phyloP scores from a whole-genome alignment of 2,888 invertebrate genomes.

The Acanthosepion pharaonis region DNA sequence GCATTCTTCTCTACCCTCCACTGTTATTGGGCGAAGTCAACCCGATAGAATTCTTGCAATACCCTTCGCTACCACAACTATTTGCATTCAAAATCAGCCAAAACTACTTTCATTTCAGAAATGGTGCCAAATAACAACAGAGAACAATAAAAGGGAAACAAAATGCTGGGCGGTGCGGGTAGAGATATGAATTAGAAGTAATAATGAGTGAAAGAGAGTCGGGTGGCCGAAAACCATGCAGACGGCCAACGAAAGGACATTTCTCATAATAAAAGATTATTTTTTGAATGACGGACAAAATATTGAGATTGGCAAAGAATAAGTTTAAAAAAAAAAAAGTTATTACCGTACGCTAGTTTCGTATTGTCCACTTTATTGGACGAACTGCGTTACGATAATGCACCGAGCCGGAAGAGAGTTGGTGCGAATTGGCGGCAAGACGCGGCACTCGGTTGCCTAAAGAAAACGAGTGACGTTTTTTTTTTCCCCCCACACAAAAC shows the following conservation, averaged over 20 bases:
- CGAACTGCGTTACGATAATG: background rate
- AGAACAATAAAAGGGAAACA: background rate
- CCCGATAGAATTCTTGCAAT: background rate
- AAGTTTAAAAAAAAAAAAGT: background rate
- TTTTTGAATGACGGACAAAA: background rate
- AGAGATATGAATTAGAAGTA: background rate
- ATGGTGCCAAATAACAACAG: background rate
- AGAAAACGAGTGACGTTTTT: background rate
- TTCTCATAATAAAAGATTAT: constrained; percentile 12
- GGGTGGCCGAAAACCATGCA: background rate
- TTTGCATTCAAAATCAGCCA: background rate
- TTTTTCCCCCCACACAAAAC: background rate
- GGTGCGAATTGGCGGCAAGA: background rate
- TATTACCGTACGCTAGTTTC: background rate
- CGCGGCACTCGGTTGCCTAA: background rate
- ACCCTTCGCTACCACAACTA: background rate
- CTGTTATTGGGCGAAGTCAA: background rate
- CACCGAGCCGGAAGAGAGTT: background rate
- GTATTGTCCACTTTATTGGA: background rate
- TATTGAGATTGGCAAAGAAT: background rate
- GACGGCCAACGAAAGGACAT: background rate
- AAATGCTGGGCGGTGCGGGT: background rate
- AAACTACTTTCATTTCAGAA: background rate
- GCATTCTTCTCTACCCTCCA: background rate
- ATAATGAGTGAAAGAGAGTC: background rate